Base-by-base conservation (phyloP, 2,888 invertebrate genomes). In the Diaperis boleti region DNA sequence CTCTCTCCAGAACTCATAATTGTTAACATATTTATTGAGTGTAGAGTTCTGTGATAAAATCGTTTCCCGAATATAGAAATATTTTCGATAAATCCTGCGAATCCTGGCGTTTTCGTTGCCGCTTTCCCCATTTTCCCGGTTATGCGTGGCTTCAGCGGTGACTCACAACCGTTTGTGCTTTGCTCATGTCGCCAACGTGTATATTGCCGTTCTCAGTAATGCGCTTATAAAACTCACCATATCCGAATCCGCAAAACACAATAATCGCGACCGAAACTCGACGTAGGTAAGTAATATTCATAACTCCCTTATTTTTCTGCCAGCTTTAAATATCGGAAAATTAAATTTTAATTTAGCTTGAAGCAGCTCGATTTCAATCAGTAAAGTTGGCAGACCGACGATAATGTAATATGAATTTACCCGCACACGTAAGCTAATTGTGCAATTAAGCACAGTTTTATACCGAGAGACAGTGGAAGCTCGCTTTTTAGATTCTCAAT, bases 291-390 rank as follows among this genome's bases (percentile, higher is more conserved):
- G 15, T 44, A 22, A 6, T 18, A 45, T 42, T 42, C 5, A 42
- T 42, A 26, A 15, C 18, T 31, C 47, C 29, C 26, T 22, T 47
- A 31, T 47, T 50, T 45, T 54, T 18, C 50, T 13, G 29, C 33
- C 37, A 29, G 31, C 33, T 55, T 41, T 42, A 55, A 55, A 42
- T 55, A 44, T 41, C 33, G 44, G 55, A 33, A 55, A 55, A 55
- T 55, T 55, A 55, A 42, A 55, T 42, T 55, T 44, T 55, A 33
- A 55, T 55, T 33, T 13, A 33, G 33, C 44, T 44, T 42, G 42
- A 37, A 49, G 35, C 44, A 20, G 44, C 42, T 37, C 33, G 55
- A 31, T 57, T 57, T 47, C 45, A 47, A 57, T 57, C 57, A 47
- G 22, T 26, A 20, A 47, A 47, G 47, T 42, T 31, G 57, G 26